These are phyloP conservation scores for Listronotus oregonensis DNA, from an alignment of 1,140 invertebrate genomes.

Conservation along the genomic window DNA sequence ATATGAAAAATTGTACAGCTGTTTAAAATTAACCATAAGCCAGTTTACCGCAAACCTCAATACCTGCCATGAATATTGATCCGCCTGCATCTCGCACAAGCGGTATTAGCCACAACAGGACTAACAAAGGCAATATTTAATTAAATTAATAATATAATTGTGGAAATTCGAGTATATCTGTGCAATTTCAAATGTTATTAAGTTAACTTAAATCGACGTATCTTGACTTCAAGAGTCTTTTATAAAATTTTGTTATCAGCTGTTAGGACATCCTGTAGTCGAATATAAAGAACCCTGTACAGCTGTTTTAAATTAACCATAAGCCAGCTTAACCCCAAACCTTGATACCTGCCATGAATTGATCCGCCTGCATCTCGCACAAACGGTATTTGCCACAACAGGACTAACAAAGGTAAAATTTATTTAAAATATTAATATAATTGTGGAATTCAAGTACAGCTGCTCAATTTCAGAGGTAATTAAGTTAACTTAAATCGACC, in stretches of 20 bases:
- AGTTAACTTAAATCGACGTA: too few relatives aligned
- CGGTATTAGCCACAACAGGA: constrained; percentile 14
- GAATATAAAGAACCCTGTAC: background rate
- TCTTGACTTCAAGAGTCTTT: too few relatives aligned
- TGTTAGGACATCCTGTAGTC: too few relatives aligned
- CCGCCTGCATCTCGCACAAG: constrained; percentile 5
- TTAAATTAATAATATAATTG: constrained; percentile 33
- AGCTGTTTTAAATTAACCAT: background rate
- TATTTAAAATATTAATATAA: constrained; percentile 31
- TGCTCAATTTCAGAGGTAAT: too few relatives aligned
- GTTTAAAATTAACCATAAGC: too few relatives aligned
- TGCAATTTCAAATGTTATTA: too few relatives aligned
- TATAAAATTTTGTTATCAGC: too few relatives aligned
- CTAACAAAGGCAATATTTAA: constrained; percentile 14
- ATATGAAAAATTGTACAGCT: too few relatives aligned
- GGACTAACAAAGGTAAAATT: constrained; percentile 6
- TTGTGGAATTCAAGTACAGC: too few relatives aligned
- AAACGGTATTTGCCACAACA: constrained; percentile 15
- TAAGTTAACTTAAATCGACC: too few relatives aligned
- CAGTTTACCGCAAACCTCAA: background rate
- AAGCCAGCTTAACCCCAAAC: background rate
- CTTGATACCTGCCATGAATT: constrained; percentile 2
- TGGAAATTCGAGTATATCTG: constrained; percentile 12
- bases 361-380: constrained; percentile 6
- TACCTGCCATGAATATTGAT: constrained; percentile 7